Conservation (phyloP, 2,797 vertebrate species). For the Tolypeutes matacus region DNA sequence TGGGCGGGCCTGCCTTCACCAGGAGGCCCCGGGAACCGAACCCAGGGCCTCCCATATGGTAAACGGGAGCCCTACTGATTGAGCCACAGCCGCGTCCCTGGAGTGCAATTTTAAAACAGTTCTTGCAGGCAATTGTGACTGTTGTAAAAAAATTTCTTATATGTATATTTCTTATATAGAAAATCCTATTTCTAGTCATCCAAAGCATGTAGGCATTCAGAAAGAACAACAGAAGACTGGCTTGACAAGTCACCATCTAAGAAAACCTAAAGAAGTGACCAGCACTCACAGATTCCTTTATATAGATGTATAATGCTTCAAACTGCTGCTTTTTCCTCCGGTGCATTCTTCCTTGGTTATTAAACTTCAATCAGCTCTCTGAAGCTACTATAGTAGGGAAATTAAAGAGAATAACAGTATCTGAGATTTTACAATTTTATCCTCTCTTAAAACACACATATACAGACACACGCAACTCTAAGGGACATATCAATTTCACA, state of each 20-base stretch:
- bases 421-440: slow-evolving; percentile 80
- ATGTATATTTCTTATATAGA: slow-evolving; percentile 65
- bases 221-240: slow-evolving; percentile 78
- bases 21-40: too few species aligned
- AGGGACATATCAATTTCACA: slow-evolving; percentile 83
- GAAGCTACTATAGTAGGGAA: slow-evolving; percentile 78
- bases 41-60: too few species aligned
- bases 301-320: slow-evolving; percentile 72
- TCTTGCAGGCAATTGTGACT: slow-evolving; percentile 67
- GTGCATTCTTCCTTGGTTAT: neutral
- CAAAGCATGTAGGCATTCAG: slow-evolving; percentile 79
- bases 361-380: slow-evolving; percentile 72
- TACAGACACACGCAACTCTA: slow-evolving; percentile 81
- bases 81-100: too few species aligned
- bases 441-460: slow-evolving; percentile 77
- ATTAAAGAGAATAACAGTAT: slow-evolving; percentile 78
- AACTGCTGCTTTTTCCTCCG: slow-evolving; percentile 69
- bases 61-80: too few species aligned
- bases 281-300: slow-evolving; percentile 74
- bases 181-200: slow-evolving; percentile 73
- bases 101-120: slow-evolving; percentile 71
- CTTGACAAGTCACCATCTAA: slow-evolving; percentile 77
- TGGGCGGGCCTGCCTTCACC: too few species aligned
- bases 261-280: slow-evolving; percentile 76
- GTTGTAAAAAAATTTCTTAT: slow-evolving; percentile 63